Conservation (phyloP, 2,888 invertebrate species). For the Drosophila flavopinicola region DNA sequence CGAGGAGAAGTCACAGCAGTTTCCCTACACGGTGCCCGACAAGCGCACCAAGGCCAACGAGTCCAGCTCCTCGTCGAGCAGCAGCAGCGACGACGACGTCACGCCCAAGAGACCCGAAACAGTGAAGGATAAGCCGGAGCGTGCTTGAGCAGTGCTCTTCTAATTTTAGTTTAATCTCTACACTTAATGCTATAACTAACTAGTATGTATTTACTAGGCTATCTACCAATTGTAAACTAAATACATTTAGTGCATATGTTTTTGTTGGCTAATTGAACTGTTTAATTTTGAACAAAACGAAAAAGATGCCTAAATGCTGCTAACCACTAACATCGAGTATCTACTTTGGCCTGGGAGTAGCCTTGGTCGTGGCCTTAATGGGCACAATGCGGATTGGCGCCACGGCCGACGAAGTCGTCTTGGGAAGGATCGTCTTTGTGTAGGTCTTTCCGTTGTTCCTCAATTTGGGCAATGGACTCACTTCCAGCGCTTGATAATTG, state of each 20-base stretch:
- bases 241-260: slow-evolving; percentile 51
- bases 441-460: no score
- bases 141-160: slow-evolving; percentile 15
- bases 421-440: no score
- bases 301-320: no score
- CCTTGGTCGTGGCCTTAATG: no score
- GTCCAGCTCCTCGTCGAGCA: slow-evolving; percentile 73
- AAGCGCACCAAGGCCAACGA: slow-evolving; percentile 75
- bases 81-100: slow-evolving; percentile 81
- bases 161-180: slow-evolving; percentile 39
- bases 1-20: slow-evolving; percentile 86
- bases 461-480: no score
- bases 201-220: slow-evolving; percentile 62
- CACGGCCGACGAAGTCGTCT: no score
- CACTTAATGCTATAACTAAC: slow-evolving; percentile 40
- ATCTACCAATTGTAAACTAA: slow-evolving; percentile 40
- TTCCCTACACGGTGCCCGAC: slow-evolving; percentile 86
- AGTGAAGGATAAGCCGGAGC: slow-evolving; percentile 67
- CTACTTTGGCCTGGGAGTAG: no score
- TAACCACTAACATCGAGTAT: no score
- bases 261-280: slow-evolving; percentile 30
- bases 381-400: no score
- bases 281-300: slow-evolving; percentile 10
- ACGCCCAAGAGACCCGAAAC: slow-evolving; percentile 79
- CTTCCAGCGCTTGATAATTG: no score